Conservation (phyloP, 2,113 vertebrate species). For the Craseonycteris thonglongyai region DNA sequence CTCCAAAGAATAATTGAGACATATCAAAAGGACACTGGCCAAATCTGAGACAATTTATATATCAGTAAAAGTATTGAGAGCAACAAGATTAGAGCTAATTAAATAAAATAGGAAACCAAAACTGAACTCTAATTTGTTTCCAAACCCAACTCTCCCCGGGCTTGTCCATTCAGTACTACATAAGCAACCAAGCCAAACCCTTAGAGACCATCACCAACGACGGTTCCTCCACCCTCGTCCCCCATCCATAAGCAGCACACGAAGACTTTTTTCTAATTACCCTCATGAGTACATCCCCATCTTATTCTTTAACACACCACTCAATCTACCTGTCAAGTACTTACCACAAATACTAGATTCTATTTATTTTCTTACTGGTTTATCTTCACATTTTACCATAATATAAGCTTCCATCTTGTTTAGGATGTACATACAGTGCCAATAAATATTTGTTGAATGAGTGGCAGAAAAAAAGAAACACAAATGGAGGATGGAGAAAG, state of each 20-base stretch:
- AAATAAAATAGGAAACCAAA: conserved; percentile 1
- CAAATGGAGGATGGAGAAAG: not conserved
- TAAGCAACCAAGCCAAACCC: not conserved
- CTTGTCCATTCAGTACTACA: not conserved
- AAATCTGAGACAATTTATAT: not conserved
- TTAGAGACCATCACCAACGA: not conserved
- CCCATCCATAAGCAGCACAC: too few species aligned
- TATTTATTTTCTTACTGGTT: not conserved
- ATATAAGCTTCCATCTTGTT: not conserved
- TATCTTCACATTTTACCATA: not conserved
- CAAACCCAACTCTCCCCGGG: not conserved
- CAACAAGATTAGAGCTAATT: not conserved
- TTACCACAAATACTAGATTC: not conserved
- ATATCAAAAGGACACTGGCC: not conserved
- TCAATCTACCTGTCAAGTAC: not conserved
- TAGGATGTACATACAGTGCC: not conserved
- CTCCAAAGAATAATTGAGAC: not conserved
- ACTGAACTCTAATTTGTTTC: not conserved
- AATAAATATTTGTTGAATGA: conserved; percentile 8
- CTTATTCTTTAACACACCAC: not conserved
- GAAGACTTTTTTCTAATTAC: not conserved
- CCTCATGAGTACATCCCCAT: not conserved
- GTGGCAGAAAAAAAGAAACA: not conserved
- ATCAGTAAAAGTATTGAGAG: not conserved
- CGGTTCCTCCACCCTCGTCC: not conserved